Evolutionary conservation across 1,140 invertebrate species (phyloP).

Genomic region (Gryllus bimaculatus): DNA sequence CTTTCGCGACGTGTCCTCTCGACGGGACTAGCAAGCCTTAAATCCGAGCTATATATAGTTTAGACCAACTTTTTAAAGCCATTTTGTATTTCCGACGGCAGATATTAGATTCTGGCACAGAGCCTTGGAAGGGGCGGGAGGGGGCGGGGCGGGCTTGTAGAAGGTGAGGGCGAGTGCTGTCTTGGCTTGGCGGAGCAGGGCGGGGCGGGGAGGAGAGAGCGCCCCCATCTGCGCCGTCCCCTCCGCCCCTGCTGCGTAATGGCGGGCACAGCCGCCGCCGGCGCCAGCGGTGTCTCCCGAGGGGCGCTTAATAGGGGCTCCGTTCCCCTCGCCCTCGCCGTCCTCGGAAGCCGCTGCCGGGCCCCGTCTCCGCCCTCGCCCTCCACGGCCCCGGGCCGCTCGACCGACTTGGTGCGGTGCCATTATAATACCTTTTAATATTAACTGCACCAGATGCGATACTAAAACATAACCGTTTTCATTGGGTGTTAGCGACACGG

Average conservation of each 20-base stretch:
- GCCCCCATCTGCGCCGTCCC: not conserved
- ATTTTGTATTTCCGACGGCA: not conserved
- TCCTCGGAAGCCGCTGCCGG: too few species aligned
- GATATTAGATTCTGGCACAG: not conserved
- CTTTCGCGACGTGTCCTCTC: not conserved
- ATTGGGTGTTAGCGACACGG: not conserved
- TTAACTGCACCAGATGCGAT: not conserved
- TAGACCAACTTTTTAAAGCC: not conserved
- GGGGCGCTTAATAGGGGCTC: not conserved
- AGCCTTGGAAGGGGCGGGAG: not conserved
- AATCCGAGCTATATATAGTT: not conserved
- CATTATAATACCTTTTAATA: conserved; percentile 6
- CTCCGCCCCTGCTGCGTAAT: not conserved
- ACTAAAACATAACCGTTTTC: conserved; percentile 5
- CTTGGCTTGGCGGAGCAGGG: too few species aligned
- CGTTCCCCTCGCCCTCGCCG: too few species aligned
- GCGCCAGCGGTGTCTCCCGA: not conserved
- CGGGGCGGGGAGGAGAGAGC: not conserved
- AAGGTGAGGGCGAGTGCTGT: not conserved
- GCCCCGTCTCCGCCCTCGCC: too few species aligned
- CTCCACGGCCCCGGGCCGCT: too few species aligned
- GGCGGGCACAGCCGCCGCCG: not conserved
- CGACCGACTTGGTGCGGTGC: not conserved
- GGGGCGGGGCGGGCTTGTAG: too few species aligned
- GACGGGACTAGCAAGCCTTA: not conserved